Percentiles rank a stretch among this genome's conserved stretches.
Conservation (phyloP, 2,113 vertebrate species). For the Cichladusa arquata region DNA sequence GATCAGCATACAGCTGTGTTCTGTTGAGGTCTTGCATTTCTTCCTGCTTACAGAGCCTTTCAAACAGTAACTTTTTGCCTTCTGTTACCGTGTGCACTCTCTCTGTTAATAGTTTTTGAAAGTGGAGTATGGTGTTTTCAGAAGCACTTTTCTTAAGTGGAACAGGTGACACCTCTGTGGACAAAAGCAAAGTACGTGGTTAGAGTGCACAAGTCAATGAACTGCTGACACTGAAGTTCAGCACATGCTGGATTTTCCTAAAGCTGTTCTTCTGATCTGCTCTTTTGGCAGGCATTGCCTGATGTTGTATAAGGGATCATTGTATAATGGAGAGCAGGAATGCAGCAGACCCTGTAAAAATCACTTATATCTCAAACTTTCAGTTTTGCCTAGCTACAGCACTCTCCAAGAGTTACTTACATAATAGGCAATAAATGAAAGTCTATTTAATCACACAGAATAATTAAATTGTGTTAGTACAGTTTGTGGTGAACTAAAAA, state of each 20-base stretch:
- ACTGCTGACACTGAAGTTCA: background rate
- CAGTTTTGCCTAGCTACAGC: background rate
- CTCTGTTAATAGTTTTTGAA: constrained; percentile 58
- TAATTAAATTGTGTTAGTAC: background rate
- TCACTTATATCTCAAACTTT: background rate
- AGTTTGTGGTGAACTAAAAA: background rate
- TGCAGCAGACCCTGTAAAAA: background rate
- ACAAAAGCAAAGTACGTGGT: background rate
- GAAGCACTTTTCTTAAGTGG: constrained; percentile 67
- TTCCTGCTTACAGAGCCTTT: constrained; percentile 65
- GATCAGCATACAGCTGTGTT: constrained; percentile 29
- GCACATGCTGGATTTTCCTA: background rate
- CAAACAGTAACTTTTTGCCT: constrained; percentile 62
- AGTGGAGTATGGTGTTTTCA: constrained; percentile 43
- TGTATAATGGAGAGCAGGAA: background rate
- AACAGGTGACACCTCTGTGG: constrained; percentile 51
- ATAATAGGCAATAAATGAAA: background rate
- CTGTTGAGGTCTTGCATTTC: constrained; percentile 46
- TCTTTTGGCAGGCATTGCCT: background rate
- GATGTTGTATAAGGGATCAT: background rate
- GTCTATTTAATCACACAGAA: background rate
- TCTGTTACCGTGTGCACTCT: constrained; percentile 58
- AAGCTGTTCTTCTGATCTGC: background rate
- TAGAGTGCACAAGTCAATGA: background rate
- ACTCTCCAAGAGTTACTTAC: background rate